Percentiles rank a stretch among this genome's conserved stretches.
These are phyloP conservation scores for Geococcyx californianus DNA, from an alignment of 2,113 vertebrate genomes.

Conservation along the genomic window DNA sequence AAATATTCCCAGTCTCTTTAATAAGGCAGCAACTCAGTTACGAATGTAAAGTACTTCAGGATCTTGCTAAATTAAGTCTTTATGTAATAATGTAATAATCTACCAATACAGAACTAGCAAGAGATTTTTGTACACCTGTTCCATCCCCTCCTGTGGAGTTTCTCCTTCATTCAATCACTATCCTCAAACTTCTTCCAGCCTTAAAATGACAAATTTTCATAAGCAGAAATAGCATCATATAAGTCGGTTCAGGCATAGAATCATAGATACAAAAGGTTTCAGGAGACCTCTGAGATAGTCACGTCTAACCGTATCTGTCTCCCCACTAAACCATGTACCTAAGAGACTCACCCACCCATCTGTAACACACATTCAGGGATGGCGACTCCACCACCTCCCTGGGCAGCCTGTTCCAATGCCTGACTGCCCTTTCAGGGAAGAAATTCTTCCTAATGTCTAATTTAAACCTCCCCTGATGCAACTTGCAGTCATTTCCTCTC, in stretches of 20 bases:
- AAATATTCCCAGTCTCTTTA: background rate
- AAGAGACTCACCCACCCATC: no score
- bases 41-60: background rate
- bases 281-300: no score
- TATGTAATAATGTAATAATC: background rate
- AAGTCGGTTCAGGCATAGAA: background rate
- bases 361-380: no score
- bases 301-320: no score
- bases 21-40: background rate
- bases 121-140: background rate
- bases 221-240: background rate
- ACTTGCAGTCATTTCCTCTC: no score
- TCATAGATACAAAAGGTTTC: no score
- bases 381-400: no score
- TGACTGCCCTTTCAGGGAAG: no score
- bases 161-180: background rate
- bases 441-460: no score
- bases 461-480: no score
- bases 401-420: no score
- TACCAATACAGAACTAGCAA: background rate
- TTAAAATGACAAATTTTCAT: background rate
- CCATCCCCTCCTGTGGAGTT: background rate
- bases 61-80: background rate
- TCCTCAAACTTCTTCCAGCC: background rate
- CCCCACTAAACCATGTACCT: no score